Conservation (phyloP, 2,888 invertebrate species). For the Conchocele bisecta region DNA sequence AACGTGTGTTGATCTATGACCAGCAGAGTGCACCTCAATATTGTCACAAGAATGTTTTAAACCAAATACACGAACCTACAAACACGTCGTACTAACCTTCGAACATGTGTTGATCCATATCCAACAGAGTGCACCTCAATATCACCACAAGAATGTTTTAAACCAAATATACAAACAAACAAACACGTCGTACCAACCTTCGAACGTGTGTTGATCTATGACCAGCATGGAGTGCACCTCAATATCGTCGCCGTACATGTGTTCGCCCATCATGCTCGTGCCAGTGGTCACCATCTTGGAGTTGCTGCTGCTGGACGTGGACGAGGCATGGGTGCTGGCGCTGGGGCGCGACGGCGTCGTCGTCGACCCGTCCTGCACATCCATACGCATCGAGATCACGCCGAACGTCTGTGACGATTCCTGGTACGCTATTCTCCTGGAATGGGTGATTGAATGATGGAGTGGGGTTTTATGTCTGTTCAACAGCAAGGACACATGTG, state of each 20-base stretch:
- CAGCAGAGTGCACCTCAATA: conserved; percentile 93
- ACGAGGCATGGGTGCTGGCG: conserved; percentile 90
- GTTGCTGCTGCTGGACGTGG: conserved; percentile 85
- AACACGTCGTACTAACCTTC: too few species aligned
- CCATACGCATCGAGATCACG: conserved; percentile 94
- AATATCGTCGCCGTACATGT: conserved; percentile 89
- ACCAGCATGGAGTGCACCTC: conserved; percentile 93
- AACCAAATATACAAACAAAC: too few species aligned
- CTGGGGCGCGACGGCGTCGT: conserved; percentile 87
- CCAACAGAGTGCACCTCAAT: conserved; percentile 96
- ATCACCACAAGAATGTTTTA: too few species aligned
- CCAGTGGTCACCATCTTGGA: conserved; percentile 78
- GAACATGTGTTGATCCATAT: too few species aligned
- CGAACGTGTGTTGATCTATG: conserved; percentile 98
- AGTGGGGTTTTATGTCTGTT: neutral
- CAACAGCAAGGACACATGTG: too few species aligned
- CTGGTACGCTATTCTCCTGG: conserved; percentile 95
- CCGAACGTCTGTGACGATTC: conserved; percentile 92
- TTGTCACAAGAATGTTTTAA: too few species aligned
- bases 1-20: conserved; percentile 98
- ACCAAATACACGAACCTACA: too few species aligned
- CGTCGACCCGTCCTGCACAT: conserved; percentile 90
- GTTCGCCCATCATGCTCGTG: conserved; percentile 84
- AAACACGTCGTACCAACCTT: conserved; percentile 83
- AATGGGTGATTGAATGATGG: conserved; percentile 9